Conservation (phyloP, 2,797 vertebrate genomes). For the Acipenser ruthenus region DNA sequence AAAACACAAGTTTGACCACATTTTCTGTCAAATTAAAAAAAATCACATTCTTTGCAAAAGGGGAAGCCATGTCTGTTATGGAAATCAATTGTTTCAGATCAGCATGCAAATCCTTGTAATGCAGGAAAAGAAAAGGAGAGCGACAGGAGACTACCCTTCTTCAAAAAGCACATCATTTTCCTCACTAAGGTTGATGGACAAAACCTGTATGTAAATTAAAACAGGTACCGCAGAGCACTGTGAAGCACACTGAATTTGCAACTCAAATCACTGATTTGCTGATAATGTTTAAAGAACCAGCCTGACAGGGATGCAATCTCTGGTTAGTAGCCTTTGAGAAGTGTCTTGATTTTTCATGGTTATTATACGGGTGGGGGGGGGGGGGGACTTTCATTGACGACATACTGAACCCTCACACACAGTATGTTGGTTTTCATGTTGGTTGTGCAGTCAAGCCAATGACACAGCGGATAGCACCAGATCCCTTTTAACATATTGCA, state of each 20-base stretch:
- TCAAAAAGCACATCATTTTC: neutral
- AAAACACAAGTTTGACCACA: neutral
- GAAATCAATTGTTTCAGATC: neutral
- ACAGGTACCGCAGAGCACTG: constrained; percentile 56
- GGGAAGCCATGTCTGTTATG: constrained; percentile 1
- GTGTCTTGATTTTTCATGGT: too few relatives aligned
- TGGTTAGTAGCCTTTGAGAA: too few relatives aligned
- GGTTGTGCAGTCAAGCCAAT: too few relatives aligned
- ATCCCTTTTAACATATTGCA: too few relatives aligned
- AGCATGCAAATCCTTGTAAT: neutral
- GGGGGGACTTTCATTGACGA: too few relatives aligned
- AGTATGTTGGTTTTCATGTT: too few relatives aligned
- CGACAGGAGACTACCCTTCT: neutral
- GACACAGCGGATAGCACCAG: too few relatives aligned
- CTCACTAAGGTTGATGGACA: neutral
- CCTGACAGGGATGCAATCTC: too few relatives aligned
- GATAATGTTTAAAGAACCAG: too few relatives aligned
- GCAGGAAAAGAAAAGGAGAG: constrained; percentile 6
- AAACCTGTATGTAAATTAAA: constrained; percentile 55
- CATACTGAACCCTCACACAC: too few relatives aligned
- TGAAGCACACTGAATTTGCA: constrained; percentile 53
- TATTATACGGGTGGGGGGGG: too few relatives aligned
- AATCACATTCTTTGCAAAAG: constrained; percentile 7
- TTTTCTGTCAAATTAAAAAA: constrained; percentile 5
- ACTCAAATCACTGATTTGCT: constrained; percentile 34